These are phyloP conservation scores for Nebria salina DNA, from an alignment of 2,888 invertebrate genomes.

Conservation along the genomic window DNA sequence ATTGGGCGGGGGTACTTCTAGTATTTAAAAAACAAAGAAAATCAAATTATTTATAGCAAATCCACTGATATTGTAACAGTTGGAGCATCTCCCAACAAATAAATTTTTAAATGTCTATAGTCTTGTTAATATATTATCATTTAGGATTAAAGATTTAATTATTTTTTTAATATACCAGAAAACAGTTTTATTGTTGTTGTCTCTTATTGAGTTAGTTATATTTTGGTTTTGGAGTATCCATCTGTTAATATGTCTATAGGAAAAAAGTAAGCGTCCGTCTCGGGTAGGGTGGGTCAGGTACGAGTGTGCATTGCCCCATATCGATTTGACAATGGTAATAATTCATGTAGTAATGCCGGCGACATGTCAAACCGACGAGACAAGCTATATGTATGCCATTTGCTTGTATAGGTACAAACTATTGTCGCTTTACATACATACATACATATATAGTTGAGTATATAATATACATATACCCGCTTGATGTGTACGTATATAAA, in stretches of 20 bases:
- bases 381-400: constrained; percentile 24
- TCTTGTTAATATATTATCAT: no score
- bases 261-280: neutral
- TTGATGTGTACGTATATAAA: constrained; percentile 15
- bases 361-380: constrained; percentile 13
- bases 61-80: neutral
- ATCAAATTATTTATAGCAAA: constrained; percentile 30
- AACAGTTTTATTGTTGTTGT: neutral
- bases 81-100: no score
- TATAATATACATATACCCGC: constrained; percentile 23
- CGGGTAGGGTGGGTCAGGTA: neutral
- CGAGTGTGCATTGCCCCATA: constrained; percentile 36
- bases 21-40: constrained; percentile 35
- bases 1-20: constrained; percentile 15
- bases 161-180: no score
- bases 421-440: neutral
- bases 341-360: constrained; percentile 31
- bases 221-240: neutral
- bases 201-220: neutral
- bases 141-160: no score
- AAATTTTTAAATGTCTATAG: no score
- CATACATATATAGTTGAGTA: constrained; percentile 18
- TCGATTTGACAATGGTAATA: constrained; percentile 44
- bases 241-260: neutral
- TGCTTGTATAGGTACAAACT: neutral